A percentile compares a stretch with the other conserved stretches of the same genome.
These are phyloP conservation scores for Alosa alosa DNA, from an alignment of 2,113 vertebrate genomes.

Conservation along the genomic window DNA sequence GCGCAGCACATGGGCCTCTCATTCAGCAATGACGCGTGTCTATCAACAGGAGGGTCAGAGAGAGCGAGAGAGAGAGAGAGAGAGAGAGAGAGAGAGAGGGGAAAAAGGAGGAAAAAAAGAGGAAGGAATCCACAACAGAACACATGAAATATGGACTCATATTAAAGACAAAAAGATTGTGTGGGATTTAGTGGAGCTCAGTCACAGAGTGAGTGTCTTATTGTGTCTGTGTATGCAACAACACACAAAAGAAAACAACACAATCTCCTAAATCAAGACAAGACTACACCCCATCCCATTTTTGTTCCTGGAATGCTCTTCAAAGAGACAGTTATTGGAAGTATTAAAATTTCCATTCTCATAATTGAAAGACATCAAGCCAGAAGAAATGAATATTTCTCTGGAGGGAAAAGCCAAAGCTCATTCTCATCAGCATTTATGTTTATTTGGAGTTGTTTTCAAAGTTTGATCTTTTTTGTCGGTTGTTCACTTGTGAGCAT, in stretches of 20 bases:
- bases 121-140: constrained; percentile 1
- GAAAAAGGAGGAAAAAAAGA: background rate
- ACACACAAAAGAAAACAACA: background rate
- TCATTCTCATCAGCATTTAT: background rate
- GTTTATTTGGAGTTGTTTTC: background rate
- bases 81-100: background rate
- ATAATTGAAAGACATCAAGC: background rate
- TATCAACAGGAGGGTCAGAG: constrained; percentile 12
- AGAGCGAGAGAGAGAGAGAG: background rate
- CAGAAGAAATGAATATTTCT: background rate
- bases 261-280: background rate
- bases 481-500: background rate
- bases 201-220: background rate
- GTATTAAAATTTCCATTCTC: background rate
- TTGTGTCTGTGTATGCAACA: background rate
- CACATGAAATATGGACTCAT: constrained; percentile 17
- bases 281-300: background rate
- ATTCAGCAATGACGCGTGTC: constrained; percentile 18
- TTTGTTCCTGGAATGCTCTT: background rate
- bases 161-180: constrained; percentile 6
- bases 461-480: background rate
- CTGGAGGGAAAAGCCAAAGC: background rate
- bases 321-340: background rate
- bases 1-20: background rate
- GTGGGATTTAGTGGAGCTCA: background rate